Evolutionary conservation across 2,113 vertebrate genomes (phyloP).

Genomic region (Notarius lentiginosus): DNA sequence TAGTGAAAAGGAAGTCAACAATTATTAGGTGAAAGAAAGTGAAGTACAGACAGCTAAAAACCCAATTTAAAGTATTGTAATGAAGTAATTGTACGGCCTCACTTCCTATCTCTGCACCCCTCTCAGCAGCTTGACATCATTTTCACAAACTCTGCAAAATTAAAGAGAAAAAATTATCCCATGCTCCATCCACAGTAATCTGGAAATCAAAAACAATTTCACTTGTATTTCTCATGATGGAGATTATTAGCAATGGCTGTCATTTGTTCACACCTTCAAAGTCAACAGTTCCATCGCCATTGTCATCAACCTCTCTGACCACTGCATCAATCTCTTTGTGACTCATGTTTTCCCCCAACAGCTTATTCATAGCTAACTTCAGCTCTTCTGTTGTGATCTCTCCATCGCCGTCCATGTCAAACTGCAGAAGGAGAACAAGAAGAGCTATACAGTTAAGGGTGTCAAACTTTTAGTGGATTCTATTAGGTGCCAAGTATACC

Average conservation of each 20-base stretch:
- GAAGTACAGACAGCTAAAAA: not conserved
- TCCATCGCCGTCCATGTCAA: slow-evolving; percentile 96
- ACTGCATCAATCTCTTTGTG: slow-evolving; percentile 76
- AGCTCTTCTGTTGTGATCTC: slow-evolving; percentile 93
- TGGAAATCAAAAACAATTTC: not conserved
- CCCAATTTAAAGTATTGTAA: not conserved
- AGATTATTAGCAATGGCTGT: not conserved
- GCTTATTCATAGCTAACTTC: slow-evolving; percentile 92
- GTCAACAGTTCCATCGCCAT: slow-evolving; percentile 93
- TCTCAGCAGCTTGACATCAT: slow-evolving; percentile 82
- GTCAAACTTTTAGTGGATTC: not conserved
- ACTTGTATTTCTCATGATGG: not conserved
- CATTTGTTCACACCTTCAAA: slow-evolving; percentile 87
- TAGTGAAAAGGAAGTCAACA: not conserved
- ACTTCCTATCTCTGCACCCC: not conserved
- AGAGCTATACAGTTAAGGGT: not conserved
- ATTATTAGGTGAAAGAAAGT: not conserved
- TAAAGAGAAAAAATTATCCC: not conserved
- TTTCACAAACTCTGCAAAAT: slow-evolving; percentile 86
- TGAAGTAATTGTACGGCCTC: not conserved
- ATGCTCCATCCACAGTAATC: not conserved
- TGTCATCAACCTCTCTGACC: slow-evolving; percentile 80
- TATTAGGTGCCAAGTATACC: not conserved
- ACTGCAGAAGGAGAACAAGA: slow-evolving; percentile 68
- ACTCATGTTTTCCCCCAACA: slow-evolving; percentile 80